Evolutionary conservation across 2,888 invertebrate species (phyloP), one percentile per base, ranked within the genome.

Genomic region (Malthinus seriepunctatus): DNA sequence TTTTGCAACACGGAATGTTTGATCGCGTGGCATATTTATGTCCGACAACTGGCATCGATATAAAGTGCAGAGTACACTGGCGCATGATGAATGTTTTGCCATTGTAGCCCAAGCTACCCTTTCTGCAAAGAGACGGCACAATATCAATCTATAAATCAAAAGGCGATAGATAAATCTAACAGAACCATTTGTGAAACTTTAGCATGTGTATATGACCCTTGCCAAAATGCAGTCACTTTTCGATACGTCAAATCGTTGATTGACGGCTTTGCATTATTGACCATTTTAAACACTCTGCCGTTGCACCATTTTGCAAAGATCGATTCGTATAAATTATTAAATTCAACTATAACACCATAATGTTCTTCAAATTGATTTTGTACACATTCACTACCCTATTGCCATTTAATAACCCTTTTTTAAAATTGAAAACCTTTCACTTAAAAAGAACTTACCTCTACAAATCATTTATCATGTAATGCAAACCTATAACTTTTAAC

Each of bases 61-160:
- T 72, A 74, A 72, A 73, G 69, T 71, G 68, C 65, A 66, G 61
- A 69, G 69, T 58, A 65, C 63, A 61, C 61, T 62, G 65, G 63
- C 65, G 58, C 59, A 72, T 75, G 75, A 75, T 75, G 74, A 72
- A 76, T 76, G 74, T 71, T 72, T 70, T 65, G 70, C 71, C 69
- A 75, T 74, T 75, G 74, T 70, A 71, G 73, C 65, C 69, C 65
- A 64, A 62, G 62, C 73, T 66, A 69, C 73, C 73, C 73, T 73
- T 72, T 71, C 73, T 73, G 72, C 73, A 71, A 72, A 70, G 72
- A 73, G 74, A 73, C 73, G 70, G 71, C 72, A 77, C 76, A 78
- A 78, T 77, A 77, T 77, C 75, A 75, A 71, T 72, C 73, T 75
- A 78, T 77, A 78, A 77, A 78, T 78, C 77, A 77, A 74, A 72